phyloP scores from a whole-genome alignment of 2,113 vertebrate species.

The Prochilodus magdalenae region DNA sequence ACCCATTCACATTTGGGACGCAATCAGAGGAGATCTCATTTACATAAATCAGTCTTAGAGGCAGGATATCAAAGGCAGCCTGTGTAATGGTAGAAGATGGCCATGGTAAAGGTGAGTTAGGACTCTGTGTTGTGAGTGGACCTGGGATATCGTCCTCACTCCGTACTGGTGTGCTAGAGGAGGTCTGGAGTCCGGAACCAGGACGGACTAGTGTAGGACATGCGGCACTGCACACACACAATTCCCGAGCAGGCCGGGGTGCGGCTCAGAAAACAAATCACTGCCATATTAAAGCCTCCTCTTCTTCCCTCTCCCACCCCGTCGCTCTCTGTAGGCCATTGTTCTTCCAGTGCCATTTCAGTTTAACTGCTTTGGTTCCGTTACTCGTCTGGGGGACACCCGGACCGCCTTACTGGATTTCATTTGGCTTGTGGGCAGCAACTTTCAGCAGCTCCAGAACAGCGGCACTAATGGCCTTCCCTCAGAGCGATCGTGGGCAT shows the following conservation, averaged over 20 bases:
- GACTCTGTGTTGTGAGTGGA: no score
- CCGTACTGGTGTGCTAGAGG: no score
- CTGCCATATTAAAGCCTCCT: slow-evolving; percentile 42
- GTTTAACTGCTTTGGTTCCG: background rate
- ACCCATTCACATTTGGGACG: no score
- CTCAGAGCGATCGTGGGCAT: no score
- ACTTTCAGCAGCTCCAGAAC: background rate
- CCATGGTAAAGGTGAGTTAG: no score
- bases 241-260: slow-evolving; percentile 44
- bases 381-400: background rate
- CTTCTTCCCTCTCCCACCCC: slow-evolving; percentile 32
- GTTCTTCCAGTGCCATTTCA: background rate
- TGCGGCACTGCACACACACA: slow-evolving; percentile 9
- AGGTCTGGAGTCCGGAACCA: no score
- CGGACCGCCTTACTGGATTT: background rate
- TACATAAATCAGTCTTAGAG: no score
- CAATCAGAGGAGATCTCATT: no score
- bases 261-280: slow-evolving; percentile 52
- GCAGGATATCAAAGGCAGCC: no score
- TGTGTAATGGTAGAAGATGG: no score
- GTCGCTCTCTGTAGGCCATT: slow-evolving; percentile 27
- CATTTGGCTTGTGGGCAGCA: background rate
- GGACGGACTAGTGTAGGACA: no score
- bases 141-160: no score
- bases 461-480: background rate